phyloP scores from a whole-genome alignment of 2,888 invertebrate species.

The Phragmatobia fuliginosa region DNA sequence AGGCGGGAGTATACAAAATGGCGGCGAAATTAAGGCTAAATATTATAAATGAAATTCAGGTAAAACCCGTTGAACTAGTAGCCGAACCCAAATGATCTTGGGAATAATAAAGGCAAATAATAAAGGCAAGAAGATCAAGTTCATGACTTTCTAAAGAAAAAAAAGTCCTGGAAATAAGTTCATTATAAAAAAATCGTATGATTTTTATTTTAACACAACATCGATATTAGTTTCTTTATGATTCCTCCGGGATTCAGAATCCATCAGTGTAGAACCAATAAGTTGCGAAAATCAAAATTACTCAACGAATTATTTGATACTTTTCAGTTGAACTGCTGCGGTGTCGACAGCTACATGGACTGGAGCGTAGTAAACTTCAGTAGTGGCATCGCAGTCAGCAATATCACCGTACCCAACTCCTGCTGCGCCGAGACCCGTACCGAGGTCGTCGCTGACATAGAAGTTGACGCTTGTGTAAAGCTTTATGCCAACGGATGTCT shows the following conservation, averaged over 20 bases:
- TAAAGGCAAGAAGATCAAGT: no score
- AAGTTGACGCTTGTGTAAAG: slow-evolving; percentile 69
- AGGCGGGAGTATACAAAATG: no score
- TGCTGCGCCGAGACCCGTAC: slow-evolving; percentile 82
- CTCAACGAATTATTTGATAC: not conserved
- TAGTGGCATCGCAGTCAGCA: slow-evolving; percentile 68
- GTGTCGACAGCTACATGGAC: slow-evolving; percentile 87
- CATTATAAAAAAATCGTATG: no score
- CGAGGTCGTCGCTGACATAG: slow-evolving; percentile 45
- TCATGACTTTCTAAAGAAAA: no score
- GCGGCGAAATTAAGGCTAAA: no score
- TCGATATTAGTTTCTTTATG: not conserved
- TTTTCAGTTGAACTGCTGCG: slow-evolving; percentile 88
- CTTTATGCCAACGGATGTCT: slow-evolving; percentile 87
- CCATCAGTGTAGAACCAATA: not conserved
- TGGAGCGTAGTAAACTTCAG: slow-evolving; percentile 80
- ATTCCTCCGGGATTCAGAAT: not conserved
- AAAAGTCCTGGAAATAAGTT: no score
- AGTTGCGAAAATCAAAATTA: not conserved
- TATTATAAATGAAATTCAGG: no score
- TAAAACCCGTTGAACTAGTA: no score
- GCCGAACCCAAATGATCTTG: no score
- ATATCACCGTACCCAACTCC: slow-evolving; percentile 86
- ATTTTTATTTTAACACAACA: no score
- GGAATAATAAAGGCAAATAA: no score